Evolutionary conservation across 2,797 vertebrate genomes (phyloP), one percentile per base, ranked within the genome.

Genomic region (Melanotaenia maccullochi): DNA sequence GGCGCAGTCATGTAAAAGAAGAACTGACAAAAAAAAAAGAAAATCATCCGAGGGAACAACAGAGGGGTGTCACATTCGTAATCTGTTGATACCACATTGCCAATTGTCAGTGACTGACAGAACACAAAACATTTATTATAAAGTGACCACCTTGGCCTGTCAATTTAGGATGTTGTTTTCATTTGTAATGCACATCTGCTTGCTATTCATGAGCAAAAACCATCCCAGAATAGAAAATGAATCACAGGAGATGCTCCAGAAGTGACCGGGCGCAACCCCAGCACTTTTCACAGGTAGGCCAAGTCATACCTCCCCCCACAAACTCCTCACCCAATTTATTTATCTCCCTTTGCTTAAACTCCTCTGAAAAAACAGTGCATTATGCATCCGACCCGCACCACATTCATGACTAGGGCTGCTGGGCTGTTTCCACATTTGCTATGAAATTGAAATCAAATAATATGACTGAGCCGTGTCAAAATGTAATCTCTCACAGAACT

Each of bases 391-490:
- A 86, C 84, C 83, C 84, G 78, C 85, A 85, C 72, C 78, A 78
- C 87, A 91, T 90, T 92, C 86, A 90, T 90, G 87, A 85, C 82
- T 64, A 71, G 71, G 81, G 87, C 84, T 88, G 86, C 85, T 87
- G 88, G 86, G 90, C 84, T 89, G 82, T 90, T 84, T 89, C 86
- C 84, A 85, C 85, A 86, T 90, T 88, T 79, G 78, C 85, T 89
- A 85, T 87, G 85, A 91, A 91, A 92, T 85, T 78, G 82, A 90
- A 93, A 90, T 92, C 86, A 93, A 92, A 91, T 91, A 91, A 91
- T 87, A 90, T 84, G 89, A 90, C 86, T 79, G 89, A 87, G 87
- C 82, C 71, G 57, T 91, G 91, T 93, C 91, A 92, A 85, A 92
- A 91, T 88, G 87, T 90, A 89, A 93, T 91, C 87, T 92, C 87